Conservation (phyloP, 2,888 invertebrate genomes). For the Pachydiplax longipennis region DNA sequence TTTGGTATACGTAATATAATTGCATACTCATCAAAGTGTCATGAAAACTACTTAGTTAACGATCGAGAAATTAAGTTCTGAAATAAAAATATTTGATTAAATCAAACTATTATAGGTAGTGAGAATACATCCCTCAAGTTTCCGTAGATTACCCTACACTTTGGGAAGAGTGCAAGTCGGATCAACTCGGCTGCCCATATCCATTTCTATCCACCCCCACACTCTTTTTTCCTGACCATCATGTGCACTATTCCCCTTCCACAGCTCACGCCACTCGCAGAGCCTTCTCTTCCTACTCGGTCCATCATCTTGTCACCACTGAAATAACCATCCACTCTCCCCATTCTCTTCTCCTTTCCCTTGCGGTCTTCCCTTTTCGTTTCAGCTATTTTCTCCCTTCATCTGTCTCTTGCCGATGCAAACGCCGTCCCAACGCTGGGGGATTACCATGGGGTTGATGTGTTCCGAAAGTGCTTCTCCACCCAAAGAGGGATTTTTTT, state of each 20-base stretch:
- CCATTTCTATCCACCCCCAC: neutral
- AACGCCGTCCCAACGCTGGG: neutral
- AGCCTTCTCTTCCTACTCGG: neutral
- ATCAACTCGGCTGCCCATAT: neutral
- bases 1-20: too few relatives aligned
- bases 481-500: neutral
- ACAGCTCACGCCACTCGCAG: neutral
- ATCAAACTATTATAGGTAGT: too few relatives aligned
- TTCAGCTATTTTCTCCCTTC: neutral
- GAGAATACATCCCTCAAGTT: neutral
- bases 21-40: too few relatives aligned
- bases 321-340: constrained; percentile 13
- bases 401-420: constrained; percentile 12
- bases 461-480: neutral
- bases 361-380: neutral
- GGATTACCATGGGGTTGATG: neutral
- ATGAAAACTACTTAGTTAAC: too few relatives aligned
- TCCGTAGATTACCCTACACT: too few relatives aligned
- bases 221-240: neutral
- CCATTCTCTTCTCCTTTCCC: neutral
- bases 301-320: constrained; percentile 40
- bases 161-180: too few relatives aligned
- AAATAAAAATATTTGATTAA: too few relatives aligned
- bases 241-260: neutral
- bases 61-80: too few relatives aligned